A percentile compares a stretch with the other conserved stretches of the same genome.
Evolutionary conservation across 2,113 vertebrate genomes (phyloP).

Genomic region (Perccottus glenii): DNA sequence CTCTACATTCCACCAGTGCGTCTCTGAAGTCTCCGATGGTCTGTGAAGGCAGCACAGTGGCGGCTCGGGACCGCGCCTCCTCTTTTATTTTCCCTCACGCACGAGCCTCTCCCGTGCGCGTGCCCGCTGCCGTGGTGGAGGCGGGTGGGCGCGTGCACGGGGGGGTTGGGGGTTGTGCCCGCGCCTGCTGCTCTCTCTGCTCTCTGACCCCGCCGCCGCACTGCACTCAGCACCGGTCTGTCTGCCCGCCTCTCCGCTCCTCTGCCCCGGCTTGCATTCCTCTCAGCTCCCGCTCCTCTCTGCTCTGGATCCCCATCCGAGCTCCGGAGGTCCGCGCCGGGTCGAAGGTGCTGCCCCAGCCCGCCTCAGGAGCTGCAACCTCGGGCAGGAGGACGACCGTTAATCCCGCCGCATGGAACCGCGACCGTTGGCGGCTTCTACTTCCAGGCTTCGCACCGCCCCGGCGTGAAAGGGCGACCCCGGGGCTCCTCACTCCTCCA

Average conservation of each 20-base stretch:
- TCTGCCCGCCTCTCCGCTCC: background rate
- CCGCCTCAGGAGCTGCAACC: slow-evolving; percentile 73
- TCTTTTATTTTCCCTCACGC: too few relatives aligned
- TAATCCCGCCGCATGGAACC: slow-evolving; percentile 81
- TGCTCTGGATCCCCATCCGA: slow-evolving; percentile 74
- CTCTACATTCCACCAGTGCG: too few relatives aligned
- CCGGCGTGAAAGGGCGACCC: slow-evolving; percentile 82
- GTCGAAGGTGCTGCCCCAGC: slow-evolving; percentile 92
- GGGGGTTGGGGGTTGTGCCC: slow-evolving; percentile 4
- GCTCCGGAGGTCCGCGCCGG: slow-evolving; percentile 83
- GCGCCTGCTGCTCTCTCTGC: slow-evolving; percentile 10
- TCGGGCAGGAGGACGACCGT: slow-evolving; percentile 51
- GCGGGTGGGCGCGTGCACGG: background rate
- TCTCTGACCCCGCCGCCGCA: slow-evolving; percentile 8
- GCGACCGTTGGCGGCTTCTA: slow-evolving; percentile 65
- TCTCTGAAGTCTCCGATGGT: background rate
- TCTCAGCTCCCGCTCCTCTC: slow-evolving; percentile 48
- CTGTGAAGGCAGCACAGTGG: background rate
- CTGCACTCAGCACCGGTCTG: slow-evolving; percentile 3
- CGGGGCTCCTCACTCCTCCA: slow-evolving; percentile 68
- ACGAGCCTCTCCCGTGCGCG: background rate
- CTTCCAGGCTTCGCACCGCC: slow-evolving; percentile 46
- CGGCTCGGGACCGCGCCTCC: background rate
- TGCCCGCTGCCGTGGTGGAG: background rate
- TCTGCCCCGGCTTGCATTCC: background rate